Evolutionary conservation across 1,140 invertebrate species (phyloP), one percentile per base, ranked within the genome.

Genomic region (Drosophila tsacasi): DNA sequence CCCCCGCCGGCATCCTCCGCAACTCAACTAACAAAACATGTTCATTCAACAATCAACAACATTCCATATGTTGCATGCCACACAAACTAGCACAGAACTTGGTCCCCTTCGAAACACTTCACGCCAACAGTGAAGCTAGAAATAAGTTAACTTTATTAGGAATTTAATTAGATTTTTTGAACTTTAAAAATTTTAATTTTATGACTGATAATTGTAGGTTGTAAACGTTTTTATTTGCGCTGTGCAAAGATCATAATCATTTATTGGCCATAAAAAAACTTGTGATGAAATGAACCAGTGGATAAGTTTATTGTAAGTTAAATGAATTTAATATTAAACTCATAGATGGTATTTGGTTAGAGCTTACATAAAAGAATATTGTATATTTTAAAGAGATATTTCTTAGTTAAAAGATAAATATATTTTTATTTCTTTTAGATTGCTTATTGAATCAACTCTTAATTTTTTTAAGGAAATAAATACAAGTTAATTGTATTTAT

Each of bases 11-110:
- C 23, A 49, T 59, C 42, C 17, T 13, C 27, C 17, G 27, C 27
- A 54, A 42, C 46, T 44, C 23, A 17, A 44, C 37, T 35, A 72
- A 72, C 67, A 60, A 52, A 73, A 60, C 67, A 73, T 73, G 37
- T 73, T 73, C 68, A 44, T 73, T 73, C 44, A 73, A 72, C 44
- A 73, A 60, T 73, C 69, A 72, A 35, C 64, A 69, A 55, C 67
- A 69, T 71, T 71, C 49, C 67, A 68, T 68, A 57, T 69, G 67
- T 69, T 68, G 64, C 67, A 69, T 57, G 67, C 64, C 30, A 17
- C 64, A 71, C 46, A 55, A 68, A 46, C 67, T 55, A 69, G 67
- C 47, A 44, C 67, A 69, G 23, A 71, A 55, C 65, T 52, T 35
- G 42, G 65, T 39, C 44, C 25, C 44, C 42, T 39, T 49, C 19